These are phyloP conservation scores for Phataginus tetradactyla DNA, from an alignment of 2,797 vertebrate genomes.

Conservation along the genomic window DNA sequence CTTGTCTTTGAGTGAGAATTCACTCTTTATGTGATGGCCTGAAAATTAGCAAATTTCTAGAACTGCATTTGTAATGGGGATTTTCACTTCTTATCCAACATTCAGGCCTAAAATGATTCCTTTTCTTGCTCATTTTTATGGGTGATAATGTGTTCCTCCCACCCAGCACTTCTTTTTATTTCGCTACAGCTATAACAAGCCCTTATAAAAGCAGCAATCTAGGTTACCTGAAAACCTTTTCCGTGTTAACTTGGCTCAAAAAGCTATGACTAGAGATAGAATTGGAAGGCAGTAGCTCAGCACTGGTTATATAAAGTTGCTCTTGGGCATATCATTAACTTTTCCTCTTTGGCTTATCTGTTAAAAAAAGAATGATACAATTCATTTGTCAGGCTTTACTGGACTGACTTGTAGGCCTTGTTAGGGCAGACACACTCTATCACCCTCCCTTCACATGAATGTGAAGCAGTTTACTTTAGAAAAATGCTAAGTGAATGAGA, in stretches of 20 bases:
- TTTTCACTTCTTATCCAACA: constrained; percentile 65
- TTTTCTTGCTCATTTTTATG: constrained; percentile 77
- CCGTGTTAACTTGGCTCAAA: constrained; percentile 66
- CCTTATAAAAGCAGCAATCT: constrained; percentile 67
- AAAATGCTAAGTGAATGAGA: constrained; percentile 55
- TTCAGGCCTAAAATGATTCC: constrained; percentile 60
- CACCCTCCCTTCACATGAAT: not conserved
- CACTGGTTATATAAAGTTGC: constrained; percentile 48
- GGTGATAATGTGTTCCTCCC: constrained; percentile 77
- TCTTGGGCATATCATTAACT: constrained; percentile 31
- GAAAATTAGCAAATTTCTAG: constrained; percentile 68
- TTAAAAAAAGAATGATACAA: constrained; percentile 48
- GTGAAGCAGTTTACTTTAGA: constrained; percentile 52
- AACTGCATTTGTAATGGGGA: constrained; percentile 40
- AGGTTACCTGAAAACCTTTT: constrained; percentile 80
- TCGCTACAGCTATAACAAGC: constrained; percentile 70
- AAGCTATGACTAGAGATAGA: constrained; percentile 48
- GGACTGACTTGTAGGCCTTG: not conserved
- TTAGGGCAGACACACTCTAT: not conserved
- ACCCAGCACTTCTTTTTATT: constrained; percentile 74
- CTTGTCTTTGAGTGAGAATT: constrained; percentile 53
- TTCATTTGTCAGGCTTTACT: not conserved
- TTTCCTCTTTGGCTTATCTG: constrained; percentile 37
- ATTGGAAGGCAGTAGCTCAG: constrained; percentile 32
- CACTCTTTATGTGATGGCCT: constrained; percentile 35